phyloP scores from a whole-genome alignment of 2,888 invertebrate species.

The Anthoptus insignis region DNA sequence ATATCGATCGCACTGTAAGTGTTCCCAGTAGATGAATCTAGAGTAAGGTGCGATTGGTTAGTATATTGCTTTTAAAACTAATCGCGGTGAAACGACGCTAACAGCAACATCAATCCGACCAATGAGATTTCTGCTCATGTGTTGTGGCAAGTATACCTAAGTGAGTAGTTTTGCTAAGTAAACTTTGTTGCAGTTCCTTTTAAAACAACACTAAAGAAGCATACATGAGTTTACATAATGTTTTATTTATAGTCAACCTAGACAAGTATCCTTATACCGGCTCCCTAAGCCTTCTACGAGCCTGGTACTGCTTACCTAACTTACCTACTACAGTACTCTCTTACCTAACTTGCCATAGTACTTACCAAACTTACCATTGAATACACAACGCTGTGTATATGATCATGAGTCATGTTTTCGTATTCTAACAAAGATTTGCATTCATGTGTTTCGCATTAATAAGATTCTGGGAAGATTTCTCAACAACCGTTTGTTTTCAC shows the following conservation, averaged over 20 bases:
- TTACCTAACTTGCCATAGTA: neutral
- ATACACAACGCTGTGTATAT: slow-evolving; percentile 18
- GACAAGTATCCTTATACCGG: neutral
- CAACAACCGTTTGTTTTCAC: slow-evolving; percentile 12
- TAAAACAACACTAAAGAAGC: neutral
- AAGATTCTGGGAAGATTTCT: slow-evolving; percentile 18
- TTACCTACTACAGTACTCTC: too few relatives aligned
- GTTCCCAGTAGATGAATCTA: too few relatives aligned
- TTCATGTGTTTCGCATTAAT: slow-evolving; percentile 29
- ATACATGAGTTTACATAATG: neutral
- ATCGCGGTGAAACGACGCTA: too few relatives aligned
- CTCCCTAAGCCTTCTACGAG: neutral
- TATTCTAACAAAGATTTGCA: slow-evolving; percentile 27
- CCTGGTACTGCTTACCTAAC: slow-evolving; percentile 12
- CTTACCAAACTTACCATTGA: slow-evolving; percentile 27
- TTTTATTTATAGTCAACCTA: slow-evolving; percentile 12
- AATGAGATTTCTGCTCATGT: too few relatives aligned
- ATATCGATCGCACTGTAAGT: too few relatives aligned
- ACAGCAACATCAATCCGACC: too few relatives aligned
- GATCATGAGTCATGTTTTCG: slow-evolving; percentile 26
- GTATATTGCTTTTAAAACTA: too few relatives aligned
- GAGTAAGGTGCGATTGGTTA: too few relatives aligned
- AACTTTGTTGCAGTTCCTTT: neutral
- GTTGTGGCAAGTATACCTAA: too few relatives aligned
- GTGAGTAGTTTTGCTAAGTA: too few relatives aligned